Evolutionary conservation across 2,113 vertebrate species (phyloP), one percentile per base, ranked within the genome.

Genomic region (Mirza zaza): DNA sequence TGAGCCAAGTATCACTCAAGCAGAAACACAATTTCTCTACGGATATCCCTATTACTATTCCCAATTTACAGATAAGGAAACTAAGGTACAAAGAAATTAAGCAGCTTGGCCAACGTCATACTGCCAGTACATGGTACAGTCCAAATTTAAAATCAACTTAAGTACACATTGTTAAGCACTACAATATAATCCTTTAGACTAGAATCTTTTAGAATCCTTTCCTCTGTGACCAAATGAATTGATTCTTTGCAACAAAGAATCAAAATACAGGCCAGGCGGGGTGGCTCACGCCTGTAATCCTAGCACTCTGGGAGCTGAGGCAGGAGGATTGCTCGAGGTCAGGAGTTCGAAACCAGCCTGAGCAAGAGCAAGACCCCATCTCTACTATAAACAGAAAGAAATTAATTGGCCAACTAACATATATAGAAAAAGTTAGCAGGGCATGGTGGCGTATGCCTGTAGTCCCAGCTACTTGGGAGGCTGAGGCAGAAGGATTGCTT

Each of bases 61-160:
- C 55, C 48, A 57, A 57, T 57, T 57, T 57, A 92, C n/a, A 65
- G 45, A 36, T 79, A 17, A 81, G 50, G 25, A 96, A 81, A 93
- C 27, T 20, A 80, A 67, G 63, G 57, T 18, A 90, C 75, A 90
- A 79, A 96, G 71, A 94, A 87, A 29, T 76, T 70, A 77, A 89
- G 8, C 25, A 68, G 79, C 57, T 90, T 90, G 34, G 18, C 36
- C 80, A 92, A 87, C 39, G n/a, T 90, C 63, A 95, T 55, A 55
- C 13, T 79, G 23, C 42, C 59, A 79, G 9, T 75, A 80, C 14
- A 70, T 25, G 21, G 14, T 42, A 77, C 10, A 85, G 25, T 3
- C 67, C 81, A 91, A 96, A 84, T 82, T 84, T 77, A 88, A 84
- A 85, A 88, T 59, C 36, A 65, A 32, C 75, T 23, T 73, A 87